These are phyloP conservation scores for Sylvia atricapilla DNA, from an alignment of 2,113 vertebrate species.

Conservation along the genomic window DNA sequence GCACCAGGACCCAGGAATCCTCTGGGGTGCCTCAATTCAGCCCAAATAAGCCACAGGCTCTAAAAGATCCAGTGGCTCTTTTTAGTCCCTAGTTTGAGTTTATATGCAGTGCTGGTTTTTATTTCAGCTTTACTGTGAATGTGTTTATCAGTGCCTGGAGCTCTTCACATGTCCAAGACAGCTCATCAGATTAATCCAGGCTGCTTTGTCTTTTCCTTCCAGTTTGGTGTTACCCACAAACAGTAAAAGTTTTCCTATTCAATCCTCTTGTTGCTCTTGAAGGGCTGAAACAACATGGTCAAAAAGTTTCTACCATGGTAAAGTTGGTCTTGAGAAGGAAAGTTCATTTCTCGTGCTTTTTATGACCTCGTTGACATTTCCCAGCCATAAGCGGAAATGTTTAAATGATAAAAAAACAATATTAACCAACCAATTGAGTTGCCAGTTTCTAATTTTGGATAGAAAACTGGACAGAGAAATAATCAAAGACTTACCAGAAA, in stretches of 20 bases:
- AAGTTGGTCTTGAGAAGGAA: background rate
- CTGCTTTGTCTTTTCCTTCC: background rate
- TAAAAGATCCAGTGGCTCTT: background rate
- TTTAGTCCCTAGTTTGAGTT: background rate
- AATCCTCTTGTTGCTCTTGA: background rate
- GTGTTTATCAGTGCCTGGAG: background rate
- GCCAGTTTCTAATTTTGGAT: slow-evolving; percentile 54
- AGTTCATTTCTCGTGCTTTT: slow-evolving; percentile 8
- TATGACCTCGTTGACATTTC: slow-evolving; percentile 33
- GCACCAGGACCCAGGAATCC: background rate
- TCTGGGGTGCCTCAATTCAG: background rate
- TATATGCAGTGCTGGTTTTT: background rate
- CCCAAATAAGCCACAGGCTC: background rate
- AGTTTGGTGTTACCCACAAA: background rate
- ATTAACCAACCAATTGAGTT: slow-evolving; percentile 21
- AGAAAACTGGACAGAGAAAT: slow-evolving; percentile 47
- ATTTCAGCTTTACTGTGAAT: background rate
- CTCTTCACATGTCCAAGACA: background rate
- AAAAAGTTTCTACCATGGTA: background rate
- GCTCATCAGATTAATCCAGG: background rate
- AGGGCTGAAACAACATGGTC: background rate
- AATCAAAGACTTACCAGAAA: slow-evolving; percentile 58
- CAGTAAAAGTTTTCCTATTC: background rate
- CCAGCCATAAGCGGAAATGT: slow-evolving; percentile 27
- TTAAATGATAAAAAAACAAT: slow-evolving; percentile 43